These are phyloP conservation scores for Gonioctena quinquepunctata DNA, from an alignment of 1,140 invertebrate genomes.

Conservation along the genomic window DNA sequence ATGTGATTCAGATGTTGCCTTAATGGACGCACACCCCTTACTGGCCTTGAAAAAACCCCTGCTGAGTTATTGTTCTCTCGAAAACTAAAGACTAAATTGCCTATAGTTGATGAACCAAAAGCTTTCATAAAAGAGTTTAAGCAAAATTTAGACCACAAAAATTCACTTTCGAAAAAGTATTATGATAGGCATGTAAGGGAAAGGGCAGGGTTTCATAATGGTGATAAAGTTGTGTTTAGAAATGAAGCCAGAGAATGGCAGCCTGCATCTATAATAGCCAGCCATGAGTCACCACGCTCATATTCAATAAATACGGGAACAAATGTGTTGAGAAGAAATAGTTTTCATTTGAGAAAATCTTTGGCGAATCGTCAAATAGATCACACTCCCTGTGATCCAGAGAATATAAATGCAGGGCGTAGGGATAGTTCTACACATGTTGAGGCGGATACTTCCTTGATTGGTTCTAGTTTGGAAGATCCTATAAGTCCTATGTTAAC, in stretches of 20 bases:
- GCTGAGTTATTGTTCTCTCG: neutral
- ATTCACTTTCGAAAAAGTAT: neutral
- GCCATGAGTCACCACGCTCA: neutral
- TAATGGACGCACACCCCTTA: neutral
- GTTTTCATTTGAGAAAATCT: neutral
- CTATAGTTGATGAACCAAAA: neutral
- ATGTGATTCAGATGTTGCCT: neutral
- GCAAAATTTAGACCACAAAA: neutral
- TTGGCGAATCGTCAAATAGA: neutral
- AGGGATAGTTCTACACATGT: neutral
- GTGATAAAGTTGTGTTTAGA: neutral
- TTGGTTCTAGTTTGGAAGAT: neutral
- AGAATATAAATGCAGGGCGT: neutral
- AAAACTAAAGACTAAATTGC: neutral
- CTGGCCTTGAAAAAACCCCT: neutral
- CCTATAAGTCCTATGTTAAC: neutral
- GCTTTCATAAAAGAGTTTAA: neutral
- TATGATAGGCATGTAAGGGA: neutral
- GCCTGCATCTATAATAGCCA: neutral
- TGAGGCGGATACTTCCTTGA: neutral
- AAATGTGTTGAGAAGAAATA: neutral
- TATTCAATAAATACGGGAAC: neutral
- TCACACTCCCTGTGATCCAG: neutral
- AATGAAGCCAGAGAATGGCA: neutral
- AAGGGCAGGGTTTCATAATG: neutral